Conservation (phyloP, 2,113 vertebrate genomes). For the Cnemophilus loriae region DNA sequence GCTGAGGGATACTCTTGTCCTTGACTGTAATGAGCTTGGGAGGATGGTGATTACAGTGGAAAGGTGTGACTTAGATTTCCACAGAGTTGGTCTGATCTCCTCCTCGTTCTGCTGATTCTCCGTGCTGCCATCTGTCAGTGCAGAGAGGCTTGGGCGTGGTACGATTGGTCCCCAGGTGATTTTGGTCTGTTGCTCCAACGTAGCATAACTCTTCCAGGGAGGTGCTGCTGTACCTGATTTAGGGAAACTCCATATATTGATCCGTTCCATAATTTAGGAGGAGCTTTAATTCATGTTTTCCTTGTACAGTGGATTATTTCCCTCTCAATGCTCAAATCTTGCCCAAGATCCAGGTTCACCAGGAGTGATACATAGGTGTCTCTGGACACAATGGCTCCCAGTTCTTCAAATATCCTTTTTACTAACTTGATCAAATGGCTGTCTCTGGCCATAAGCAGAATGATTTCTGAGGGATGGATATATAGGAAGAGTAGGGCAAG, state of each 20-base stretch:
- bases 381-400: background rate
- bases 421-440: background rate
- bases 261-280: background rate
- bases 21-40: background rate
- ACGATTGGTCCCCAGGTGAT: background rate
- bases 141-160: accelerated
- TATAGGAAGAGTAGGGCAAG: background rate
- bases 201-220: background rate
- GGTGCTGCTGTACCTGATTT: background rate
- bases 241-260: background rate
- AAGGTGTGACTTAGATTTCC: background rate
- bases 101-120: background rate
- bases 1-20: background rate
- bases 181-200: background rate
- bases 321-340: background rate
- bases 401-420: background rate
- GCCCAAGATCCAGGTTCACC: background rate
- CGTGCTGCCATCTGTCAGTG: accelerated
- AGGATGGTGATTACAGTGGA: background rate
- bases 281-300: background rate
- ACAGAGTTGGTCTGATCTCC: background rate
- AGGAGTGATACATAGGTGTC: accelerated
- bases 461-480: background rate
- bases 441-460: background rate
- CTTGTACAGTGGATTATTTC: background rate